Evolutionary conservation across 2,113 vertebrate genomes (phyloP).

Genomic region (Agelaius tricolor): DNA sequence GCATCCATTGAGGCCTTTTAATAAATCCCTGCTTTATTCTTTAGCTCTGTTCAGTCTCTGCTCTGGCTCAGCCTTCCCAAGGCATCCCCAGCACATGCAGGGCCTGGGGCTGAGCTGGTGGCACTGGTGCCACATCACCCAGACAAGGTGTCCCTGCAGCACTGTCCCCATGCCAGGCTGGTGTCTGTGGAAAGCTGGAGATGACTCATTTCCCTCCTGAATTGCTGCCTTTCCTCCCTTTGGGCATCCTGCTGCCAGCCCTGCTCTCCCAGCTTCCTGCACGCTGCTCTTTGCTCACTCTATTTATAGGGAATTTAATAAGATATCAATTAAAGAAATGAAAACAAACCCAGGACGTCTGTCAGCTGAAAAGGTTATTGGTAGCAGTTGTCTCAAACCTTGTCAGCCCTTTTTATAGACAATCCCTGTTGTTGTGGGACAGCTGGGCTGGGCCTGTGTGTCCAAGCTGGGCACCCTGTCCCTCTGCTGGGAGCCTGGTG

Average conservation of each 20-base stretch:
- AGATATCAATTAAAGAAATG: slow-evolving; percentile 28
- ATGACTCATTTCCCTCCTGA: not conserved
- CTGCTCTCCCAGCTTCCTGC: not conserved
- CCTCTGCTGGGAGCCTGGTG: not conserved
- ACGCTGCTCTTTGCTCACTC: not conserved
- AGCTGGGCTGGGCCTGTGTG: not conserved
- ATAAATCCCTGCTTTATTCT: not conserved
- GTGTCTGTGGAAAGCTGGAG: not conserved
- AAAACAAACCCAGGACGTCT: slow-evolving; percentile 4
- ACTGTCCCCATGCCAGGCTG: not conserved
- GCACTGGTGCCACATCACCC: not conserved
- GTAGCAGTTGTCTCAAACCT: not conserved
- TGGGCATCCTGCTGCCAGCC: not conserved
- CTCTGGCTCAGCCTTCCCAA: not conserved
- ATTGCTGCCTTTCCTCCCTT: not conserved
- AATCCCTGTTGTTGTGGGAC: not conserved
- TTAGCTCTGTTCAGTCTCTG: not conserved
- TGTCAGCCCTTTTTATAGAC: not conserved
- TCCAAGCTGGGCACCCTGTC: not conserved
- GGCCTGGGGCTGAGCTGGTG: not conserved
- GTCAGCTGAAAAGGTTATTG: not conserved
- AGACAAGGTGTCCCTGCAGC: not conserved
- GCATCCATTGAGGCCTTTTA: not conserved
- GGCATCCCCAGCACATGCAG: not conserved
- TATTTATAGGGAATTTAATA: slow-evolving; percentile 38